Conservation (phyloP, 2,888 invertebrate species). For the Phortica magna region DNA sequence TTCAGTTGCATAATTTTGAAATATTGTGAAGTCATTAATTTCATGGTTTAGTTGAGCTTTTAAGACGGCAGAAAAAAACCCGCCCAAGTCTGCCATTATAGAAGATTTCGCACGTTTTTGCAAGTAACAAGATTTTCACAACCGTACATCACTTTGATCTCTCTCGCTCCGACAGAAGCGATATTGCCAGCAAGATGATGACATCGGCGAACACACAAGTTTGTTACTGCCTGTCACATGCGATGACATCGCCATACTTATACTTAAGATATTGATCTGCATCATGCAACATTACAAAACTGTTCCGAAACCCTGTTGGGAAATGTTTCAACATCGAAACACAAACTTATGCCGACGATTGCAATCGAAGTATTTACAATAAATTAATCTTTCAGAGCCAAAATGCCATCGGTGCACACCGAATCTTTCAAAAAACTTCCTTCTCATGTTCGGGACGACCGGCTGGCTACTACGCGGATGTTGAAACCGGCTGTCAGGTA, state of each 20-base stretch:
- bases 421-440: constrained; percentile 78
- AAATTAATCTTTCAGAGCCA: constrained; percentile 43
- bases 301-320: not conserved
- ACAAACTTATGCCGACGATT: not conserved
- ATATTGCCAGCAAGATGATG: not conserved
- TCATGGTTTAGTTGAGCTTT: constrained; percentile 14
- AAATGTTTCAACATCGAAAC: not conserved
- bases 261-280: constrained; percentile 30
- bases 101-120: constrained; percentile 25
- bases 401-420: constrained; percentile 62
- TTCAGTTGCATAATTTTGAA: constrained; percentile 20
- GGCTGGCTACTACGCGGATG: constrained; percentile 87
- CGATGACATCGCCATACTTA: constrained; percentile 46
- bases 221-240: constrained; percentile 47
- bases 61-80: not conserved
- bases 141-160: not conserved
- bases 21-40: constrained; percentile 23
- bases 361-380: constrained; percentile 6
- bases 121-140: constrained; percentile 11
- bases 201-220: constrained; percentile 30
- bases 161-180: not conserved
- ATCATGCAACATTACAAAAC: constrained; percentile 17
- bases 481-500: constrained; percentile 87
- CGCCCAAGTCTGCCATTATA: not conserved
- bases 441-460: constrained; percentile 84